Evolutionary conservation across 2,113 vertebrate genomes (phyloP).

Genomic region (Vulpes lagopus): DNA sequence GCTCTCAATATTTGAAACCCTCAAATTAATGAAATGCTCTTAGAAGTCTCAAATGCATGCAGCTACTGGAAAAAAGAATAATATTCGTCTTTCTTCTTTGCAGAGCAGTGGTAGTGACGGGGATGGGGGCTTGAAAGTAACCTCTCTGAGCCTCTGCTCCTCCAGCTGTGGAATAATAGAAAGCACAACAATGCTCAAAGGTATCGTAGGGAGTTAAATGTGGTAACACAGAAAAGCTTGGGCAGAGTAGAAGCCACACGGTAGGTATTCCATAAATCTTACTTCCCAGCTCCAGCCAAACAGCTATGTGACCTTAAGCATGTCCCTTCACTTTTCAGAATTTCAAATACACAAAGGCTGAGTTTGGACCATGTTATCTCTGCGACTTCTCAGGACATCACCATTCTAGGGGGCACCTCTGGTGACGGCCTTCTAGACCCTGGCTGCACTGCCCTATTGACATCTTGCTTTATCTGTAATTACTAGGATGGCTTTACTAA

Average conservation of each 20-base stretch:
- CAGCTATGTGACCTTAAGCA: not conserved
- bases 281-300: not conserved
- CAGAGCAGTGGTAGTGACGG: fast-evolving
- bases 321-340: not conserved
- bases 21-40: not conserved
- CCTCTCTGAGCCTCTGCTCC: not conserved
- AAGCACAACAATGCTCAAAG: not conserved
- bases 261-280: not conserved
- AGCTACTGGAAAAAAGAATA: not conserved
- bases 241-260: not conserved
- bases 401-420: not conserved
- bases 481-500: not conserved
- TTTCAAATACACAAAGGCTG: not conserved
- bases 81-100: not conserved
- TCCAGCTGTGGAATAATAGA: not conserved
- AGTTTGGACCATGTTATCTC: not conserved
- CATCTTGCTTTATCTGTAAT: not conserved
- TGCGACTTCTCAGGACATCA: not conserved
- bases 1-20: not conserved
- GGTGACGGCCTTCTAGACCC: fast-evolving
- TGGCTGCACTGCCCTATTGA: fast-evolving
- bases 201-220: not conserved
- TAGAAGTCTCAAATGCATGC: not conserved
- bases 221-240: not conserved
- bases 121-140: no score